Evolutionary conservation across 2,888 invertebrate species (phyloP).

Genomic region (Acleris holmiana): DNA sequence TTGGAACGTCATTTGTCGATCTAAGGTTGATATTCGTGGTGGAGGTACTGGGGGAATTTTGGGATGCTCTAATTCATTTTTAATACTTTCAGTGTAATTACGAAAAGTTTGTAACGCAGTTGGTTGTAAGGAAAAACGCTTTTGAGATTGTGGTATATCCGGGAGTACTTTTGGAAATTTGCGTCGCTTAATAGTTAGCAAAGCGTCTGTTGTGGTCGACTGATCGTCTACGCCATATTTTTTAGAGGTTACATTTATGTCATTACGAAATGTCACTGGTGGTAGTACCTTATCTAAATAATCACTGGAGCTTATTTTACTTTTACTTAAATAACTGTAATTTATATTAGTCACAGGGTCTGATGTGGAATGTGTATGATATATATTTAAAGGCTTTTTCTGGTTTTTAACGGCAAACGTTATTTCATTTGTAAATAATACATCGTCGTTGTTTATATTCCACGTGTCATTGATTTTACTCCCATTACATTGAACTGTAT

Average conservation of each 20-base stretch:
- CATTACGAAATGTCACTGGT: slow-evolving; percentile 79
- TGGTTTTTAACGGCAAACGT: slow-evolving; percentile 61
- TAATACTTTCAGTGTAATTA: slow-evolving; percentile 56
- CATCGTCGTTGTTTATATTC: slow-evolving; percentile 42
- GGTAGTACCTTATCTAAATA: slow-evolving; percentile 67
- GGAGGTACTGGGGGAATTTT: slow-evolving; percentile 89
- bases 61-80: slow-evolving; percentile 62
- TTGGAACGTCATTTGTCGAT: slow-evolving; percentile 80
- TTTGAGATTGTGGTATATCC: slow-evolving; percentile 86
- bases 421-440: slow-evolving; percentile 67
- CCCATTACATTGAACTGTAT: slow-evolving; percentile 59
- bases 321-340: slow-evolving; percentile 66
- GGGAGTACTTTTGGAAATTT: slow-evolving; percentile 94
- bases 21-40: slow-evolving; percentile 89
- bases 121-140: slow-evolving; percentile 87
- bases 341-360: slow-evolving; percentile 87
- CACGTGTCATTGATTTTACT: not conserved
- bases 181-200: slow-evolving; percentile 89
- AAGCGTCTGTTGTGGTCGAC: slow-evolving; percentile 88
- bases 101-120: slow-evolving; percentile 72
- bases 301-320: slow-evolving; percentile 56
- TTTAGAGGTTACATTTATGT: slow-evolving; percentile 90
- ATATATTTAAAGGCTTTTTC: slow-evolving; percentile 76
- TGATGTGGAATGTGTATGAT: slow-evolving; percentile 87
- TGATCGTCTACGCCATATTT: slow-evolving; percentile 76